Conservation (phyloP, 1,140 invertebrate genomes). For the Neotoxoptera formosana region DNA sequence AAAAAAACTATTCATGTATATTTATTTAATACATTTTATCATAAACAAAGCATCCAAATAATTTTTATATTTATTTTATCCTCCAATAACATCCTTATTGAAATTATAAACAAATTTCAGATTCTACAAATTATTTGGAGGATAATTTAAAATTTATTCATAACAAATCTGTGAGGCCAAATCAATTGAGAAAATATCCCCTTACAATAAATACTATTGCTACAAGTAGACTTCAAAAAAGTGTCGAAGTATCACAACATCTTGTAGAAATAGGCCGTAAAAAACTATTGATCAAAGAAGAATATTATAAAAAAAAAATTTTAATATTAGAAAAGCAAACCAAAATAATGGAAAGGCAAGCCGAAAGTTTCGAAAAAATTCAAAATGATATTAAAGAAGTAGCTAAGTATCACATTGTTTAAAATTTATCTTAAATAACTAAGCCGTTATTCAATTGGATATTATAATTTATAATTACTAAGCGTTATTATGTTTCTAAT, state of each 20-base stretch:
- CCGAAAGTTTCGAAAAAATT: neutral
- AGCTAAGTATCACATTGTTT: neutral
- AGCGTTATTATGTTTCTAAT: too few relatives aligned
- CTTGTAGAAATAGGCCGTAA: neutral
- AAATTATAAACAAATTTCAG: too few relatives aligned
- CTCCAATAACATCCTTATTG: too few relatives aligned
- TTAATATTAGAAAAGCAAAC: neutral
- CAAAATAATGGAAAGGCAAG: neutral
- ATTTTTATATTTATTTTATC: too few relatives aligned
- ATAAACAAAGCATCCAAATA: too few relatives aligned
- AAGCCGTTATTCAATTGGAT: too few relatives aligned
- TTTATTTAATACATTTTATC: too few relatives aligned
- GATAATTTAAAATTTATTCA: too few relatives aligned
- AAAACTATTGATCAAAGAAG: neutral
- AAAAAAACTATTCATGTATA: neutral
- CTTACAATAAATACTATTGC: neutral
- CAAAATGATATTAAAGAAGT: neutral
- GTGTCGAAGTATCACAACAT: neutral
- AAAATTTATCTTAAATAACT: neutral
- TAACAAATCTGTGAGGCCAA: neutral
- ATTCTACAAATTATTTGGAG: too few relatives aligned
- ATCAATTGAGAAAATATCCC: neutral
- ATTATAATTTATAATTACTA: too few relatives aligned
- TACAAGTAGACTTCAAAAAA: neutral
- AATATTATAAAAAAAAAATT: conserved; percentile 6